These are phyloP conservation scores for Drosophila algonquin DNA, from an alignment of 2,888 invertebrate species.

Conservation along the genomic window DNA sequence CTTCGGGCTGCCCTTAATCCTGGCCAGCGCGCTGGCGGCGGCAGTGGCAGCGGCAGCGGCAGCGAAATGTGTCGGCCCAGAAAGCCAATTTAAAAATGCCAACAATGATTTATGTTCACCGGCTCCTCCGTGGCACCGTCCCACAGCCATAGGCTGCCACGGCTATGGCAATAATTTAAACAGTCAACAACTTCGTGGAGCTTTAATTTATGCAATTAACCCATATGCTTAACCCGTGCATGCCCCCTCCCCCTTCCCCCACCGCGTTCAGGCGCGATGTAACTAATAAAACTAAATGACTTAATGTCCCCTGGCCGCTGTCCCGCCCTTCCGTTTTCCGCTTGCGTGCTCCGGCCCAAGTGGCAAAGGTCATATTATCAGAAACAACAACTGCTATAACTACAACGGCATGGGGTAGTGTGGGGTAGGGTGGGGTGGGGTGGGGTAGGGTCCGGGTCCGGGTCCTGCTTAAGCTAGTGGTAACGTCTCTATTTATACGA, in stretches of 20 bases:
- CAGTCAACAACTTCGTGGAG: slow-evolving; percentile 43
- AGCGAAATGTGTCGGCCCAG: slow-evolving; percentile 68
- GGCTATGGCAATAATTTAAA: slow-evolving; percentile 54
- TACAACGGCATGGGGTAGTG: slow-evolving; percentile 38
- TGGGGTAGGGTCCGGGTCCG: too few relatives aligned
- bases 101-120: slow-evolving; percentile 80
- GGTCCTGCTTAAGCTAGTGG: slow-evolving; percentile 66
- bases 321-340: not conserved
- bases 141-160: not conserved
- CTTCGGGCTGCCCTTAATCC: slow-evolving; percentile 62
- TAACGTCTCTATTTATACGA: slow-evolving; percentile 69
- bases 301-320: slow-evolving; percentile 60
- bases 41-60: not conserved
- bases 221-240: slow-evolving; percentile 71
- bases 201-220: slow-evolving; percentile 80
- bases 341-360: slow-evolving; percentile 60
- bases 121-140: slow-evolving; percentile 22
- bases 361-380: slow-evolving; percentile 76
- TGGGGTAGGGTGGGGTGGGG: not conserved
- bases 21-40: slow-evolving; percentile 35
- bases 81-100: slow-evolving; percentile 82
- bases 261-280: slow-evolving; percentile 34
- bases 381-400: slow-evolving; percentile 35
- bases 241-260: not conserved
- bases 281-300: slow-evolving; percentile 76